These are phyloP conservation scores for Athene cunicularia DNA, from an alignment of 2,113 vertebrate genomes.

Conservation along the genomic window DNA sequence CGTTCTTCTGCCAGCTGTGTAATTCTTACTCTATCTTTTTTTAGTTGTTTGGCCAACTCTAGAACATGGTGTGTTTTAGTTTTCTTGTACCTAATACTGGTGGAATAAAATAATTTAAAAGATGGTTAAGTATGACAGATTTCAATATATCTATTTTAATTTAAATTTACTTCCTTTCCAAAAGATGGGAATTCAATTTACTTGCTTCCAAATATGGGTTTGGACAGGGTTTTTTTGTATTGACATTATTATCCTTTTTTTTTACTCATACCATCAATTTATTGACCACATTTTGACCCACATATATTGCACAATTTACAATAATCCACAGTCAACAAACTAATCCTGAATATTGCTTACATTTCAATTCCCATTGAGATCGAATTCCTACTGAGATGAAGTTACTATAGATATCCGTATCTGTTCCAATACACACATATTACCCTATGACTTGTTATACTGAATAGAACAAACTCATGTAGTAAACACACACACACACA, in stretches of 20 bases:
- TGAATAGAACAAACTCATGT: not conserved
- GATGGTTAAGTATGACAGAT: not conserved
- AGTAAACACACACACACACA: not conserved
- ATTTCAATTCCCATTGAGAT: not conserved
- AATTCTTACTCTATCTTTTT: not conserved
- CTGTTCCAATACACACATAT: not conserved
- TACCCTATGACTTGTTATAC: not conserved
- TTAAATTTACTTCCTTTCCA: not conserved
- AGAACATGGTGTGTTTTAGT: not conserved
- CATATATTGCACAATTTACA: not conserved
- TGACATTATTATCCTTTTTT: not conserved
- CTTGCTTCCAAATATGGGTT: not conserved
- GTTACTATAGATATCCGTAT: not conserved
- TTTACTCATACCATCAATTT: not conserved
- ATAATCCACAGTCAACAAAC: not conserved
- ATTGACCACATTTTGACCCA: not conserved
- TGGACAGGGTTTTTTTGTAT: fast-evolving
- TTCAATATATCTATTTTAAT: not conserved
- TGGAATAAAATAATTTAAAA: not conserved
- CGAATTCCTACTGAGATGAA: not conserved
- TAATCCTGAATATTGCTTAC: not conserved
- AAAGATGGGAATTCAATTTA: not conserved
- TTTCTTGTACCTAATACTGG: not conserved
- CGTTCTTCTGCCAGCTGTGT: not conserved
- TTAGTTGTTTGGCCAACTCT: not conserved